Percentiles rank a stretch among this genome's conserved stretches.
Evolutionary conservation across 2,797 vertebrate species (phyloP).

Genomic region (Trematomus bernacchii): DNA sequence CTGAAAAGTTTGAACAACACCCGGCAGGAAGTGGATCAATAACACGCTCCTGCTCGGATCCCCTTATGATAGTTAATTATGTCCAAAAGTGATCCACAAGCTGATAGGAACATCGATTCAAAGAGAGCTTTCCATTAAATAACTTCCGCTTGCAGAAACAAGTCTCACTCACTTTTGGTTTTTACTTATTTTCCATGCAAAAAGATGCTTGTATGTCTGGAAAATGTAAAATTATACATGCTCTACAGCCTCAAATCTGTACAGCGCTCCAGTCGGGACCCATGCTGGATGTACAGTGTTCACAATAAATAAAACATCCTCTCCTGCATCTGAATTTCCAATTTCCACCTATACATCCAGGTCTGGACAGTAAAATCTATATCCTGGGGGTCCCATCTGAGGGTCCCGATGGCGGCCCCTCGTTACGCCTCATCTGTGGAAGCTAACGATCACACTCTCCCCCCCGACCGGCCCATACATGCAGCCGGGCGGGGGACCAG

Average conservation of each 20-base stretch:
- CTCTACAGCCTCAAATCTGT: not conserved
- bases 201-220: not conserved
- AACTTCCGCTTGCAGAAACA: not conserved
- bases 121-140: not conserved
- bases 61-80: not conserved
- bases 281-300: not conserved
- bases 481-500: constrained; percentile 44
- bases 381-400: constrained; percentile 37
- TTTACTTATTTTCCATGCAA: not conserved
- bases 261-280: not conserved
- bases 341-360: constrained; percentile 41
- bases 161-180: not conserved
- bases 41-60: constrained; percentile 2
- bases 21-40: constrained; percentile 48
- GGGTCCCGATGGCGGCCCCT: constrained; percentile 9
- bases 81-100: not conserved
- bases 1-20: constrained; percentile 39
- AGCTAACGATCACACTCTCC: constrained; percentile 46
- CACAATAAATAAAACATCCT: constrained; percentile 59
- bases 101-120: not conserved
- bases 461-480: constrained; percentile 5
- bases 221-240: not conserved
- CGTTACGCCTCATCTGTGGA: constrained; percentile 49
- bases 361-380: constrained; percentile 22
- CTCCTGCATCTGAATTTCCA: constrained; percentile 41